Percentiles rank a stretch among this genome's conserved stretches.
phyloP scores from a whole-genome alignment of 1,140 invertebrate species.

The Camponotus pennsylvanicus region DNA sequence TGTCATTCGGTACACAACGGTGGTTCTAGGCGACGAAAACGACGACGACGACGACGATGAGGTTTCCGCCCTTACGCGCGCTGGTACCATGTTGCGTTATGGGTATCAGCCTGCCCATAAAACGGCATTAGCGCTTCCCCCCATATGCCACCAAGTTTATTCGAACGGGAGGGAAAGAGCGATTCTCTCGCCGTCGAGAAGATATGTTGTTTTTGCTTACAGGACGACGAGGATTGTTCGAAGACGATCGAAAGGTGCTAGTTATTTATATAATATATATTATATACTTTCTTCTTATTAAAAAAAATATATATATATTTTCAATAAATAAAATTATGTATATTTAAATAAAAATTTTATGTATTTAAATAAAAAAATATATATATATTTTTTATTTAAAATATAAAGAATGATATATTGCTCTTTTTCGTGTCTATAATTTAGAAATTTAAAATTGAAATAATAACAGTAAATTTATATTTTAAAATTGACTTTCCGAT shows the following conservation, averaged over 20 bases:
- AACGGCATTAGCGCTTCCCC: constrained; percentile 83
- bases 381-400: neutral
- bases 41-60: constrained; percentile 5
- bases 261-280: neutral
- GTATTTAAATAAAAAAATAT: too few relatives aligned
- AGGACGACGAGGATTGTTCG: neutral
- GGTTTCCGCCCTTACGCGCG: constrained; percentile 31
- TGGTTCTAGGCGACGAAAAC: constrained; percentile 5
- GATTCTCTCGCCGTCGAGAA: neutral
- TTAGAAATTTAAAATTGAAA: neutral
- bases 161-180: constrained; percentile 42
- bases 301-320: too few relatives aligned
- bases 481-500: neutral
- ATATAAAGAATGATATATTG: neutral
- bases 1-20: constrained; percentile 13
- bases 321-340: too few relatives aligned
- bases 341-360: too few relatives aligned
- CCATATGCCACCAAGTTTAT: constrained; percentile 81
- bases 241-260: neutral
- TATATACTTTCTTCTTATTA: neutral
- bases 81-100: constrained; percentile 80
- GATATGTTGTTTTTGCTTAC: neutral
- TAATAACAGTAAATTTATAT: neutral
- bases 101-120: constrained; percentile 82
- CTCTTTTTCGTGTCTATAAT: neutral